A percentile compares a stretch with the other conserved stretches of the same genome.
phyloP scores from a whole-genome alignment of 2,797 vertebrate genomes.

The Gymnoscopelus microlampas region DNA sequence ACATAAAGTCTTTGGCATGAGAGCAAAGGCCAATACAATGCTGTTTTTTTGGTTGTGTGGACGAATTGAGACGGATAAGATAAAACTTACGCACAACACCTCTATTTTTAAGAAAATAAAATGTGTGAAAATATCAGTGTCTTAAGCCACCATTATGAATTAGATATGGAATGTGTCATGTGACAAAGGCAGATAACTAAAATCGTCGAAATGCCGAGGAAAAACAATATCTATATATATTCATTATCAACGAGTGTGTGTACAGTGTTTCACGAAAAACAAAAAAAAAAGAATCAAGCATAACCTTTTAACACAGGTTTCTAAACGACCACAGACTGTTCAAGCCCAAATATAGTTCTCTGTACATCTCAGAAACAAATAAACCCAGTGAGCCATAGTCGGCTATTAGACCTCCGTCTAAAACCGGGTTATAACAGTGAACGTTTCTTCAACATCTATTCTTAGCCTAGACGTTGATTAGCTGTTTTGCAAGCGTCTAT shows the following conservation, averaged over 20 bases:
- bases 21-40: constrained; percentile 1
- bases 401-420: too few species aligned
- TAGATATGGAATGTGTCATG: constrained; percentile 59
- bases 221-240: constrained; percentile 46
- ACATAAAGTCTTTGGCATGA: constrained; percentile 8
- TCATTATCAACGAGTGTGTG: constrained; percentile 29
- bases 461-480: too few species aligned
- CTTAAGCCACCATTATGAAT: constrained; percentile 39
- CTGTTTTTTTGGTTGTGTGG: constrained; percentile 15
- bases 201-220: constrained; percentile 41
- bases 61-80: constrained; percentile 2
- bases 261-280: constrained; percentile 69
- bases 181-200: constrained; percentile 29
- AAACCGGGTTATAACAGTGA: too few species aligned
- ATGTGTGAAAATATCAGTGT: constrained; percentile 54
- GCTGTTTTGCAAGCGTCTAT: too few species aligned
- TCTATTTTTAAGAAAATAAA: constrained; percentile 31
- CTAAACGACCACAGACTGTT: constrained; percentile 28
- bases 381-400: too few species aligned
- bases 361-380: constrained; percentile 11
- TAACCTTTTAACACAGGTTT: constrained; percentile 29
- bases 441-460: too few species aligned
- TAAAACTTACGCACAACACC: constrained; percentile 31
- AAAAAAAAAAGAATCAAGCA: constrained; percentile 51
- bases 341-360: constrained; percentile 47